Base-by-base conservation (phyloP, 2,113 vertebrate genomes). In the Carettochelys insculpta region DNA sequence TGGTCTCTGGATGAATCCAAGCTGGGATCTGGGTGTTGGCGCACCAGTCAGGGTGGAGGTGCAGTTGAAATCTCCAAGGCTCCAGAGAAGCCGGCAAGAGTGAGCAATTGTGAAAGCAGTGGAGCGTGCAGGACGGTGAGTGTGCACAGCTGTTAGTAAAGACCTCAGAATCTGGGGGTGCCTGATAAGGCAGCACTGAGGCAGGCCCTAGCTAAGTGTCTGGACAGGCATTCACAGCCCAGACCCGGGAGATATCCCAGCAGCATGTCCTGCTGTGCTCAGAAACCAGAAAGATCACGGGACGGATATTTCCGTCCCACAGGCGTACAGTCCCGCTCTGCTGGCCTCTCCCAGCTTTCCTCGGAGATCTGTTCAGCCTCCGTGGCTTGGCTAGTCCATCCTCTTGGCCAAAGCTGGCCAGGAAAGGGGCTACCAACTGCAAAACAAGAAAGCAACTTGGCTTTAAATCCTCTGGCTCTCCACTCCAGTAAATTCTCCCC, bases 1-100 rank as follows among this genome's bases (percentile, higher is more conserved):
- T 38, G 43, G 11, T 43, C 8, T 20, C 0, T 11, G 2, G 6
- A 22, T 68, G 11, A 52, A 71, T 31, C 65, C 43, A 76, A 77
- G 5, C 3, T 12, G 41, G n/a, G 25, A n/a, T 27, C 20, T 0
- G 0, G 54, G 48, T 0, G 0, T 24, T 50, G 51, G 48, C 3
- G 52, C 8, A 14, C 71, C 52, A 85, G 31, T 48, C 14, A 27
- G 14, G n/a, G 16, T 50, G 51, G 1, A 1, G 54, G 27, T 31
- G 34, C 11, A 54, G 81, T 6, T 38, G 51, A 61, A 94, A 89
- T 77, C 48, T 78, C 12, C 29, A 16, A 34, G 1, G 10, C 38
- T 90, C 43, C 88, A 65, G 8, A 91, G 65, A 16, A 78, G 8
- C 3, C 3, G 17, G 47, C 3, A 24, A 73, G 5, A 2, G 14